Base-by-base conservation (phyloP, 2,113 vertebrate species). In the Callaeas wilsoni region DNA sequence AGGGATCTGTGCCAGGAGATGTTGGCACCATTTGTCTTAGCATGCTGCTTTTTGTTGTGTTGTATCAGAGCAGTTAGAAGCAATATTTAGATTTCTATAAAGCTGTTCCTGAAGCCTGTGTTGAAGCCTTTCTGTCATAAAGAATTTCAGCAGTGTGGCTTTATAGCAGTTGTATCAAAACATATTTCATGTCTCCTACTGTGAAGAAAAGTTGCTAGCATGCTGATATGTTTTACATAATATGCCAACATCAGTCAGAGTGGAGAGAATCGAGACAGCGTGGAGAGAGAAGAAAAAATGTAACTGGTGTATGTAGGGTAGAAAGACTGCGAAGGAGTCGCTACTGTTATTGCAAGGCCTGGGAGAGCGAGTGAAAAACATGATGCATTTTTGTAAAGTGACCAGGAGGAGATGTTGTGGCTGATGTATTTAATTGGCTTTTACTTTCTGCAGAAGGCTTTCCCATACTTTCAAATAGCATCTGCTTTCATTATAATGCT, bases 101-200 rank as follows among this genome's bases (percentile, higher is more conserved):
- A 95, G 53, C 67, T 16, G 4, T 96, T 91, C 6, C 29, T 60
- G 41, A 56, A 86, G 60, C 33, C 33, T 83, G 20, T 70, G n/a
- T 65, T 87, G 78, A 95, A 85, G 70, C 56, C 59, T 93, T 92
- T 86, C 71, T 64, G 42, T 95, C 55, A 29, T 5, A 25, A 60
- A 84, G 70, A 74, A 33, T 90, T 91, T 94, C 49, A 63, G 56
- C 68, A 83, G 29, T 74, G 52, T 87, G 85, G 29, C 1, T 2
- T 93, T 94, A 27, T 18, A 94, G 82, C 67, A 73, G 88, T 92
- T 93, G 37, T 69, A 88, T 80, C 57, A 42, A 87, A 90, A 86
- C 85, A 69, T 82, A 62, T 85, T 96, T 96, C 42, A 10, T 52
- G 42, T 79, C 67, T 93, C 92, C 59, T 85, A 47, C 81, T 87